A percentile compares a stretch with the other conserved stretches of the same genome.
phyloP scores from a whole-genome alignment of 2,113 vertebrate genomes.

The Cichladusa arquata region DNA sequence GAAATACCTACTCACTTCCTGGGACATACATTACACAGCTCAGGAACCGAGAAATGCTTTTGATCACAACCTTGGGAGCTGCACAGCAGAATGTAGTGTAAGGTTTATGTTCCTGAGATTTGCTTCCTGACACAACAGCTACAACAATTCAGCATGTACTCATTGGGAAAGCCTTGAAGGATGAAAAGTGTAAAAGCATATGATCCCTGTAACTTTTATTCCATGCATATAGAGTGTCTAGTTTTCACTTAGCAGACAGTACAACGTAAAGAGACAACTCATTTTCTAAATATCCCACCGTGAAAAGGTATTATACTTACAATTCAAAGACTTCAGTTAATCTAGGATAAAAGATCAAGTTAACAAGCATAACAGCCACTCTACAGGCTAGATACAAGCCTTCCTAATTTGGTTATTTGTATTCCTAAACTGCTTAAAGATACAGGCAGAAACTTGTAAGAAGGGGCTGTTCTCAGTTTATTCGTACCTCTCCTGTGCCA shows the following conservation, averaged over 20 bases:
- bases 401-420: constrained; percentile 47
- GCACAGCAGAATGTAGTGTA: not conserved
- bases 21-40: not conserved
- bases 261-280: not conserved
- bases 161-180: not conserved
- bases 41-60: not conserved
- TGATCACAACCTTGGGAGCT: constrained; percentile 19
- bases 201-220: constrained; percentile 14
- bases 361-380: constrained; percentile 42
- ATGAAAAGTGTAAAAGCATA: not conserved
- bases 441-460: not conserved
- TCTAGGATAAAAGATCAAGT: constrained; percentile 28
- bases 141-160: not conserved
- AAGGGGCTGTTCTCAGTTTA: not conserved
- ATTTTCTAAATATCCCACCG: not conserved
- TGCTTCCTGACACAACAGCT: constrained; percentile 10
- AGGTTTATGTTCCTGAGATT: not conserved
- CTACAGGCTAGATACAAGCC: constrained; percentile 11
- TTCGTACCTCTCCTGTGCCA: constrained; percentile 73
- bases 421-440: constrained; percentile 44
- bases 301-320: constrained; percentile 14
- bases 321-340: constrained; percentile 27
- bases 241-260: not conserved
- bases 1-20: constrained; percentile 25
- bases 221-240: not conserved